Evolutionary conservation across 2,888 invertebrate species (phyloP), one percentile per base, ranked within the genome.

Genomic region (Geophilus truncorum): DNA sequence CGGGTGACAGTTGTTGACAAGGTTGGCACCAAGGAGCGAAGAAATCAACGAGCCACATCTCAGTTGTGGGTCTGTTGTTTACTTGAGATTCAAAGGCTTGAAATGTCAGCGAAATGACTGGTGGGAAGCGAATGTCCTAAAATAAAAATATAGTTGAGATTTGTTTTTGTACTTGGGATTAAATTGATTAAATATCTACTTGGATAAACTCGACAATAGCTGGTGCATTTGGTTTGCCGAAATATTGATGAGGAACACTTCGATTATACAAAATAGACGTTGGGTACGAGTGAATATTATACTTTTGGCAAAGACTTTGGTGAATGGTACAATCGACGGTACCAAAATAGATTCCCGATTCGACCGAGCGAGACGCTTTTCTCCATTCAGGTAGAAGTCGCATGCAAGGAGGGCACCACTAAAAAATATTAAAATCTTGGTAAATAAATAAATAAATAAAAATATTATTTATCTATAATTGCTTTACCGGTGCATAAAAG

Each of bases 351-450:
- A 89, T 85, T n/a, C 82, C 80, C 25, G 85, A 87, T 23, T 87
- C 86, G 12, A 85, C 83, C n/a, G 84, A 80, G 70, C 88, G 86
- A 80, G 92, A 91, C 18, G 92, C 90, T 85, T 90, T 90, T 10
- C 92, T 88, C 82, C 92, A 88, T 87, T 92, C 92, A 15, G 92
- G 92, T 81, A 93, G 87, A 82, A 93, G 87, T 81, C 89, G 88
- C 87, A 92, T 89, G 85, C 93, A 93, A 0, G 93, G 93, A 5
- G 93, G 93, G 86, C 93, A 93, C 92, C 92, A 93, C 84, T 89
- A 84, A 28, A 86, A n/a, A n/a, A n/a, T n/a, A n/a, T n/a, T n/a
- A n/a, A n/a, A n/a, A n/a, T n/a, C n/a, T n/a, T n/a, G n/a, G n/a
- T n/a, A n/a, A n/a, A n/a, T n/a, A n/a, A n/a, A n/a, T n/a, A n/a